Conservation (phyloP, 1,140 invertebrate genomes). For the Dryas iulia region DNA sequence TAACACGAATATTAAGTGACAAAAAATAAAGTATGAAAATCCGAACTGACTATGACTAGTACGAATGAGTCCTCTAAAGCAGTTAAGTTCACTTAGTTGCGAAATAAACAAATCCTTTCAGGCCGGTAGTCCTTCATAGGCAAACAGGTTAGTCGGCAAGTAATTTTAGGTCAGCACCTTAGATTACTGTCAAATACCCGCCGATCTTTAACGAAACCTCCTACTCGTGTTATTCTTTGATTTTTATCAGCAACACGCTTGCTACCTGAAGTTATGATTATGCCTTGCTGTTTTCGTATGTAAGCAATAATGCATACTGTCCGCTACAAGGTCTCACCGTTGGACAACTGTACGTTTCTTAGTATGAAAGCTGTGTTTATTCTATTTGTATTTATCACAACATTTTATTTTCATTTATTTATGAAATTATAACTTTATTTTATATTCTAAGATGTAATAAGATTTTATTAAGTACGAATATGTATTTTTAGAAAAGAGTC, state of each 20-base stretch:
- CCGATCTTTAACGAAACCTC: slow-evolving; percentile 41
- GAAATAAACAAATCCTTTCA: background rate
- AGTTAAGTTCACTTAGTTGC: no score
- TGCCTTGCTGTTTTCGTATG: slow-evolving; percentile 23
- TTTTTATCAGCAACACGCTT: slow-evolving; percentile 44
- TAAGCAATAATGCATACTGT: slow-evolving; percentile 36
- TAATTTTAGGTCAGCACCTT: slow-evolving; percentile 61
- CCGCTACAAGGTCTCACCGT: slow-evolving; percentile 7
- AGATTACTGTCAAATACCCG: slow-evolving; percentile 35
- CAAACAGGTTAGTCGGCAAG: slow-evolving; percentile 53
- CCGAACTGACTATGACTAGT: no score
- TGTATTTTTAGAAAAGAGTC: no score
- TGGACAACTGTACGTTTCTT: background rate
- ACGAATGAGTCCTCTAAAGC: no score
- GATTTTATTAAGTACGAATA: no score
- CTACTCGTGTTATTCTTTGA: slow-evolving; percentile 53
- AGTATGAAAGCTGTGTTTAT: background rate
- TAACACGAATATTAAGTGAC: no score
- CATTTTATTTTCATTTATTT: no score
- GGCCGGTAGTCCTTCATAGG: background rate
- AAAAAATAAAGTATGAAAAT: no score
- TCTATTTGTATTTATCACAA: background rate
- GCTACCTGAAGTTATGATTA: slow-evolving; percentile 46
- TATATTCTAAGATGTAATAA: no score
- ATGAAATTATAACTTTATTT: no score